Conservation (phyloP, 1,140 invertebrate species). For the Idris sp. region DNA sequence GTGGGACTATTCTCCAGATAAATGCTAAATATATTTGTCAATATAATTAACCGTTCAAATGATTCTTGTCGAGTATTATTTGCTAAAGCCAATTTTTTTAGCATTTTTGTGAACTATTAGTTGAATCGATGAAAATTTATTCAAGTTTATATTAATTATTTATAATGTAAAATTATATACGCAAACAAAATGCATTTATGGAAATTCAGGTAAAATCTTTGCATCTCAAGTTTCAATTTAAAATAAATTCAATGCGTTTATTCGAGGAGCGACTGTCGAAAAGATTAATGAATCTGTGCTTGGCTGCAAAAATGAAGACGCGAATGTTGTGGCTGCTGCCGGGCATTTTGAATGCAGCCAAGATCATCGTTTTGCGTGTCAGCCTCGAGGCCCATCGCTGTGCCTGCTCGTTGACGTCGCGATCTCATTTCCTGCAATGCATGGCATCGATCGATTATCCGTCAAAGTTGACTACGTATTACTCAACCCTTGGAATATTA, state of each 20-base stretch:
- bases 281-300: conserved; percentile 15
- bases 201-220: no score
- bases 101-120: no score
- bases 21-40: conserved; percentile 23
- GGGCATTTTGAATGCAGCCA: conserved; percentile 18
- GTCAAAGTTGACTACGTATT: conserved; percentile 12
- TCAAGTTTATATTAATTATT: no score
- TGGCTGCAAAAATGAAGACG: conserved; percentile 20
- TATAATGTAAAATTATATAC: no score
- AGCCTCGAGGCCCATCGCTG: conserved; percentile 21
- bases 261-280: conserved; percentile 7
- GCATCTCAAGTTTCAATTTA: background rate
- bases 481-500: no score
- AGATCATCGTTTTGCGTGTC: conserved; percentile 16
- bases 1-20: conserved; percentile 31
- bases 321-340: conserved; percentile 6
- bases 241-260: background rate
- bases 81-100: no score
- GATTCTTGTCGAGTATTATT: conserved; percentile 4
- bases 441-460: conserved; percentile 29
- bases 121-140: no score
- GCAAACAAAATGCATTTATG: no score
- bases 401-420: conserved; percentile 23
- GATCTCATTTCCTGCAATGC: conserved; percentile 21
- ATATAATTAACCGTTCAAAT: conserved; percentile 5